Base-by-base conservation (phyloP, 2,888 invertebrate genomes). In the Ctenicera cuprea region DNA sequence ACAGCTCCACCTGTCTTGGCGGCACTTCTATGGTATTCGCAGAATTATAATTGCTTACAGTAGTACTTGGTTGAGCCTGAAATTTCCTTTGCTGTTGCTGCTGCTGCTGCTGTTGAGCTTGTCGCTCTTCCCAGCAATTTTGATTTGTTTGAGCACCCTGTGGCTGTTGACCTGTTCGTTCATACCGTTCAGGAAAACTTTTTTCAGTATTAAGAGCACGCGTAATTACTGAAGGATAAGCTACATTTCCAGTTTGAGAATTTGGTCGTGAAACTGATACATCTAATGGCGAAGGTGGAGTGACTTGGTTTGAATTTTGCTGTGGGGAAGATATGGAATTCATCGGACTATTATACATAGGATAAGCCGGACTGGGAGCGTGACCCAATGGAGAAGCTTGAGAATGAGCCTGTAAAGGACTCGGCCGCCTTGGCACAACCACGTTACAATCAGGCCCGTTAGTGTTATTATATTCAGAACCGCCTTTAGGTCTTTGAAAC, bases 311-410 rank as follows among this genome's bases (percentile, higher is more conserved):
- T n/a, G 88, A 87, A 81, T 91, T 91, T 80, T 92, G 92, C 81
- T 92, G 93, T 4, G 94, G 93, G 0, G 93, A 93, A 76, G 93
- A 92, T 80, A 93, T 91, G 4, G 93, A 91, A 83, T 93, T 92
- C 92, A 94, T 92, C 20, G 95, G 95, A 87, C 94, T 95, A 85
- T 95, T 94, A 86, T 95, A 95, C 90, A 94, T 91, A 45, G 95
- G 95, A 88, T 95, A 95, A 68, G 93, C 94, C 59, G 94, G 94
- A 87, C 94, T 94, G 80, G 93, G 92, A 30, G 92, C 93, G 86
- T 94, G 94, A 65, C 93, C 92, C 64, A 94, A 83, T 1, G 94
- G 94, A 72, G 93, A 93, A 41, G 92, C 91, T 84, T 93, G 93
- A 11, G 94, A 92, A 81, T 92, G 92, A 9, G 91, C 90, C 83